Evolutionary conservation across 1,140 invertebrate genomes (phyloP), one percentile per base, ranked within the genome.

Genomic region (Ganaspis sp.): DNA sequence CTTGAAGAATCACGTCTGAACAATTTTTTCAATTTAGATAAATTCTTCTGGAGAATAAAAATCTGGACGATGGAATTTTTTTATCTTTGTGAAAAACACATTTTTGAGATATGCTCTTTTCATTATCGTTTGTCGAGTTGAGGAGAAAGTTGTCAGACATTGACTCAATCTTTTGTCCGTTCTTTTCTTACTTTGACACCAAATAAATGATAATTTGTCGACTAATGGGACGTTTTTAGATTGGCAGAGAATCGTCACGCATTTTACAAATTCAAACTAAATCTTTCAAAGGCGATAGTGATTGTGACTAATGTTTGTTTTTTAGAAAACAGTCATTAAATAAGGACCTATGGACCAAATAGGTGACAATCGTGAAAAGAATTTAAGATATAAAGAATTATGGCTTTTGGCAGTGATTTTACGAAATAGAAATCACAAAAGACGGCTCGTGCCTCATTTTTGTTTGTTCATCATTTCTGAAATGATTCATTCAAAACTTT

Each of bases 31-130:
- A n/a, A n/a, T n/a, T n/a, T 34, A 6, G 29, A 34, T 34, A 34
- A 34, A 34, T 34, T 34, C 2, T 69, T 34, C 21, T 2, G 26
- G 3, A 70, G 76, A 76, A 76, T 84, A 81, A 83, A 83, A 83
- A 83, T 81, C 74, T 45, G 12, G 12, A 26, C 11, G 26, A 19
- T 17, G 37, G 70, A 23, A 45, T 71, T 71, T 45, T 64, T 64
- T 34, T 64, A 26, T 64, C 15, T 2, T 29, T n/a, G 23, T n/a
- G 58, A 64, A 64, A 64, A 64, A 64, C 26, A 64, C 58, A 64
- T 64, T 64, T 64, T 64, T 64, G 23, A 64, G 58, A 64, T 64
- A 64, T 26, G 58, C 23, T 21, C 26, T 64, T 29, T 64, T 64
- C 23, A 64, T 64, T 29, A 64, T 64, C 58, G 29, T 64, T 49